phyloP scores from a whole-genome alignment of 2,888 invertebrate genomes.

The Dryadula phaetusa region DNA sequence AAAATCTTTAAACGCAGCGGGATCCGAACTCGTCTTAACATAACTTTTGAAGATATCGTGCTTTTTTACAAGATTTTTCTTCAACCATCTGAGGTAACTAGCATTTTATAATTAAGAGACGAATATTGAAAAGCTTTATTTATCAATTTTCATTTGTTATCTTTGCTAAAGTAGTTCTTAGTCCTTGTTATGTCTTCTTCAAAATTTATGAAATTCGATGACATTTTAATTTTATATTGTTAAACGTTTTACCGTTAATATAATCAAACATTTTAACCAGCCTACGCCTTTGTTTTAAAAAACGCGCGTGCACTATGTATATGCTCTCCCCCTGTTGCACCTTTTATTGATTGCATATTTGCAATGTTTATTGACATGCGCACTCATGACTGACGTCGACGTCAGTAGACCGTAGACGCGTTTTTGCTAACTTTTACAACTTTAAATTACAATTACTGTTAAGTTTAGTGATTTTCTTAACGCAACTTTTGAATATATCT shows the following conservation, averaged over 20 bases:
- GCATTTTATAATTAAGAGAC: not conserved
- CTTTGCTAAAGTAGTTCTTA: not conserved
- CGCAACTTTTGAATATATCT: not conserved
- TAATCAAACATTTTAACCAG: not conserved
- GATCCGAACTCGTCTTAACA: too few relatives aligned
- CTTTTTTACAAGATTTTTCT: not conserved
- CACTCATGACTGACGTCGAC: not conserved
- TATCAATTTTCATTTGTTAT: too few relatives aligned
- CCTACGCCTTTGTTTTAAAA: not conserved
- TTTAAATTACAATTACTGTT: not conserved
- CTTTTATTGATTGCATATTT: not conserved
- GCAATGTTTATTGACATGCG: not conserved
- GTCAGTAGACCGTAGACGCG: not conserved
- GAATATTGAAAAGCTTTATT: not conserved
- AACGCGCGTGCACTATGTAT: not conserved
- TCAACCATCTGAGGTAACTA: not conserved
- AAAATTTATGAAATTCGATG: not conserved
- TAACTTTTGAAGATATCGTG: too few relatives aligned
- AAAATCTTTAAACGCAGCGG: too few relatives aligned
- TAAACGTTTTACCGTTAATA: not conserved
- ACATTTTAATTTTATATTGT: not conserved
- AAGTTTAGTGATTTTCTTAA: too few relatives aligned
- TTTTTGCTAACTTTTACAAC: not conserved
- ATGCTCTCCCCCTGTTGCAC: not conserved
- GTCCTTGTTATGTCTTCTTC: too few relatives aligned